Evolutionary conservation across 2,888 invertebrate genomes (phyloP), one percentile per base, ranked within the genome.

Genomic region (Scaptomyza cyrtandrae): DNA sequence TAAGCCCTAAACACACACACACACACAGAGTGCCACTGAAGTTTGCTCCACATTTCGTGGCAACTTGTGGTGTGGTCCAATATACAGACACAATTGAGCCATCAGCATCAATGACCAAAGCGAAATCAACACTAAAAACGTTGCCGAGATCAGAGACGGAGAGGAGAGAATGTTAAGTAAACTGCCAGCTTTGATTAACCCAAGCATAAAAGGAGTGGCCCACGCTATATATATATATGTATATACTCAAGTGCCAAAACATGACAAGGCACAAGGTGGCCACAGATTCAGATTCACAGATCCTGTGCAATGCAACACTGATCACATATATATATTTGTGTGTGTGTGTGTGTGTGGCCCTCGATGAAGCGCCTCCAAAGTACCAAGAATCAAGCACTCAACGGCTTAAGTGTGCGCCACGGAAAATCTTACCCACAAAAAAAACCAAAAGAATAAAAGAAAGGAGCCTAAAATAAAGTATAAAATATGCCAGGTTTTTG

Each of bases 401-500:
- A 84, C 88, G 85, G 83, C 90, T 90, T 90, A 90, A 90, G 90
- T 89, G 83, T 89, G 85, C 90, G 85, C 86, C 78, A 78, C 80
- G 14, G 14, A 39, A 14, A 37, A 37, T 37, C 37, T 37, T 33
- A 10, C 1, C 33, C 33, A 33, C 10, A 1, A 37, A 37, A 13
- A 37, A 80, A 9, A 6, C 0, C 5, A 69, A 57, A 59, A 75
- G 48, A 31, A 35, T 48, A 27, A 37, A 44, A 35, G 33, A 53
- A 49, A 41, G 41, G 41, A 41, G 16, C 41, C 41, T 19, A 27
- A 53, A 41, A 52, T 19, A 27, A 11, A 27, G 41, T 10, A 41
- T n/a, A 2, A 39, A 14, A 41, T 43, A 50, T 53, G 46, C 52
- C 70, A 70, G 43, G 10, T n/a, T 49, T 53, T 37, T 55, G 58